Conservation (phyloP, 30 jellyfish, hydroid and myxozoan genomes). For the Pelagia noctiluca region DNA sequence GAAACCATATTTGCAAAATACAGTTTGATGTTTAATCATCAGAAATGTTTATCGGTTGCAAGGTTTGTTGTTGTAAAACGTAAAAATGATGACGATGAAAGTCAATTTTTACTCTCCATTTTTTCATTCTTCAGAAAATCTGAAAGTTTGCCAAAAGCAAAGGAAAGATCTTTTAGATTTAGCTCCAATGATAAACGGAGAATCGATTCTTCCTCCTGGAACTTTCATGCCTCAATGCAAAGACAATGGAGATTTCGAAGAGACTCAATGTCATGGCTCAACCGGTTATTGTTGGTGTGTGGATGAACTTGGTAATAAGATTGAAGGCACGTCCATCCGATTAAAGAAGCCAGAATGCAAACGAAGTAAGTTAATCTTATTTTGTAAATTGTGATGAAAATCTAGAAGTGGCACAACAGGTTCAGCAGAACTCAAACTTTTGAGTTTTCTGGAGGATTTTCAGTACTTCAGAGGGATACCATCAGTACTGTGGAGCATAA, state of each 20-base stretch:
- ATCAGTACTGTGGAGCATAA: too few relatives aligned
- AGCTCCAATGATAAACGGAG: conserved; percentile 1
- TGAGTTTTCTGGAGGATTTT: too few relatives aligned
- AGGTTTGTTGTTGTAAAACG: too few relatives aligned
- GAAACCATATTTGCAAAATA: too few relatives aligned
- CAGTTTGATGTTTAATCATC: too few relatives aligned
- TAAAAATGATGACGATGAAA: too few relatives aligned
- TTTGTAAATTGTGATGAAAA: too few relatives aligned
- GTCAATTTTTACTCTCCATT: not conserved
- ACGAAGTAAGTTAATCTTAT: conserved; percentile 18
- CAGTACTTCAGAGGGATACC: too few relatives aligned
- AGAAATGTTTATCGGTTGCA: too few relatives aligned
- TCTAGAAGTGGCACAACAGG: too few relatives aligned
- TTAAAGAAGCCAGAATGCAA: conserved; percentile 54
- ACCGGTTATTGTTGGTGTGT: conserved; percentile 97
- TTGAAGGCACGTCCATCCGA: conserved; percentile 59
- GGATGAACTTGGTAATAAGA: conserved; percentile 63
- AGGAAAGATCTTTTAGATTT: not conserved
- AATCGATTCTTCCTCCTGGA: conserved; percentile 31
- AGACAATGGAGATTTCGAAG: conserved; percentile 75
- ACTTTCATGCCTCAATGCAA: conserved; percentile 80
- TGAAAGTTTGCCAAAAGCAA: not conserved
- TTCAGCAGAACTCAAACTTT: too few relatives aligned
- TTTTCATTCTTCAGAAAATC: not conserved
- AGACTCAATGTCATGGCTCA: conserved; percentile 91